These are phyloP conservation scores for Watsonalla cultraria DNA, from an alignment of 2,888 invertebrate genomes.

Conservation along the genomic window DNA sequence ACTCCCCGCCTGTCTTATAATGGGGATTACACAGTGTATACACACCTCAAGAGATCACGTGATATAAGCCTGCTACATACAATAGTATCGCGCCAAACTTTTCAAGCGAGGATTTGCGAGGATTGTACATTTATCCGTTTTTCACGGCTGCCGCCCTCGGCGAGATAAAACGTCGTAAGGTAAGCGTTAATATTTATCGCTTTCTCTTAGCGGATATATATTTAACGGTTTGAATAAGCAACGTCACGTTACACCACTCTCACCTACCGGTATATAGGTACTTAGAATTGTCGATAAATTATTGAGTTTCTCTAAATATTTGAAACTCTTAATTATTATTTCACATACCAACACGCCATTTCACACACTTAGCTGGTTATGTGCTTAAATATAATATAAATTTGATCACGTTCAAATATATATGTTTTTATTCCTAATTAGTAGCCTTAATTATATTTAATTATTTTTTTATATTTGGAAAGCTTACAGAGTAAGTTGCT, in stretches of 20 bases:
- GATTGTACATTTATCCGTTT: constrained; percentile 63
- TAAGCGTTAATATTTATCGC: constrained; percentile 69
- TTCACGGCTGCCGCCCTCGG: constrained; percentile 49
- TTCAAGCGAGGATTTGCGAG: constrained; percentile 50
- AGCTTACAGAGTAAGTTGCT: no score
- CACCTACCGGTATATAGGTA: not conserved
- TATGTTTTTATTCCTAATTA: no score
- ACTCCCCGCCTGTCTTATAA: not conserved
- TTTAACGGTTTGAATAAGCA: constrained; percentile 17
- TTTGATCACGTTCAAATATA: no score
- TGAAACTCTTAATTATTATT: no score
- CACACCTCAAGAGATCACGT: constrained; percentile 11
- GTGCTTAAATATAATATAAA: no score
- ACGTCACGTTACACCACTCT: constrained; percentile 7
- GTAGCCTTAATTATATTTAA: no score
- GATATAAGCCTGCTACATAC: constrained; percentile 31
- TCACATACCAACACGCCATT: no score
- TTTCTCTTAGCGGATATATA: constrained; percentile 41
- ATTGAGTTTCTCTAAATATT: no score
- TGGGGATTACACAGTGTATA: not conserved
- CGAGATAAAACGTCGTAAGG: constrained; percentile 55
- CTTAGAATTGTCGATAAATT: no score
- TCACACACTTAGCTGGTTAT: no score
- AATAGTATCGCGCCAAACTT: constrained; percentile 45
- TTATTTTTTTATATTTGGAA: no score